phyloP scores from a whole-genome alignment of 2,113 vertebrate genomes.

The Thamnaconus septentrionalis region DNA sequence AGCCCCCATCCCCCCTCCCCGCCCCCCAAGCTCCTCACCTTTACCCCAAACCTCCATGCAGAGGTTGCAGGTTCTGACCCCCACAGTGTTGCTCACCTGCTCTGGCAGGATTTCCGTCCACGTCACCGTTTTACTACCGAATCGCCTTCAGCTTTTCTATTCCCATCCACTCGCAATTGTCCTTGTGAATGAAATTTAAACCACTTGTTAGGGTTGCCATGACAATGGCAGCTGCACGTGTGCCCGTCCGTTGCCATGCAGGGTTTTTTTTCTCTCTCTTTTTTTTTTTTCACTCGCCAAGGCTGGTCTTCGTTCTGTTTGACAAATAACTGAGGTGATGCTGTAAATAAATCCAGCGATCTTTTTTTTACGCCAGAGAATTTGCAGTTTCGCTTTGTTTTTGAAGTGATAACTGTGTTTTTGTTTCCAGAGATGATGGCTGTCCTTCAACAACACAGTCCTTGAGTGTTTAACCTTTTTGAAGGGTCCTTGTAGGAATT shows the following conservation, averaged over 20 bases:
- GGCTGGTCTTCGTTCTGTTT: slow-evolving; percentile 1
- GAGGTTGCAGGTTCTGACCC: neutral
- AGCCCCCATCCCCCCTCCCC: neutral
- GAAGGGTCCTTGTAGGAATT: no score
- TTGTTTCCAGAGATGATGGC: no score
- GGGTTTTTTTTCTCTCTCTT: slow-evolving; percentile 21
- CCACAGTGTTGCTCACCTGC: neutral
- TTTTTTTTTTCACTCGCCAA: slow-evolving; percentile 19
- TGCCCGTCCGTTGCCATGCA: slow-evolving; percentile 71
- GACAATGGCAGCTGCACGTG: slow-evolving; percentile 58
- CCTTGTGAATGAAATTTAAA: slow-evolving; percentile 63
- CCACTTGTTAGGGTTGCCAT: slow-evolving; percentile 72
- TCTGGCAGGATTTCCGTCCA: neutral
- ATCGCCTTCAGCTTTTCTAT: slow-evolving; percentile 4
- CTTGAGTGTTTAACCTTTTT: no score
- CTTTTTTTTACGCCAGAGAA: no score
- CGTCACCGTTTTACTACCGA: no score
- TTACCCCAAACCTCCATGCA: neutral
- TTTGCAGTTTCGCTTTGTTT: no score
- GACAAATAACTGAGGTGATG: no score
- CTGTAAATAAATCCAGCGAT: no score
- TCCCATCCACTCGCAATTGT: slow-evolving; percentile 27
- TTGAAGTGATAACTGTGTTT: no score
- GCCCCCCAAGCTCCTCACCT: neutral
- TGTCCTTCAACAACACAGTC: no score